These are phyloP conservation scores for Gouania willdenowi DNA, from an alignment of 2,797 vertebrate genomes.

Conservation along the genomic window DNA sequence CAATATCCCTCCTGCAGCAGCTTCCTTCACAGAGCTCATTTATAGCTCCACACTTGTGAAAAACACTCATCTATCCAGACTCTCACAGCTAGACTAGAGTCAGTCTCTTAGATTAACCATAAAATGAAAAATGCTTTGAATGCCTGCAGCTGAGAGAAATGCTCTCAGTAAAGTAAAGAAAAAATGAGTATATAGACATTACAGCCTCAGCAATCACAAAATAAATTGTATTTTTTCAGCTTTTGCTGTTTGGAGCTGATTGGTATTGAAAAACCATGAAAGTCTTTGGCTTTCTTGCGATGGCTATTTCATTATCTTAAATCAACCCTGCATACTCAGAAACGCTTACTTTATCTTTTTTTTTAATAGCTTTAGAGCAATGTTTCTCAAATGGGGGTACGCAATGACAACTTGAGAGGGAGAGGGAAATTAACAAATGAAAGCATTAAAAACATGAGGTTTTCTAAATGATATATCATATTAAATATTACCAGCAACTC, in stretches of 20 bases:
- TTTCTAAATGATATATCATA: too few species aligned
- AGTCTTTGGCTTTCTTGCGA: fast-evolving
- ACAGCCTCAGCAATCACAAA: not conserved
- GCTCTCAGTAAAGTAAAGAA: not conserved
- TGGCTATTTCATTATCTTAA: slow-evolving; percentile 2
- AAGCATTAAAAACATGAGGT: too few species aligned
- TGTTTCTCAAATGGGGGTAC: too few species aligned
- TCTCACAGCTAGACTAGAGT: not conserved
- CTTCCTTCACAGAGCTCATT: too few species aligned
- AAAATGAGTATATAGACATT: not conserved
- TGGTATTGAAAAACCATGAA: not conserved
- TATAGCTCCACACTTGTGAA: not conserved
- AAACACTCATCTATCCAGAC: not conserved
- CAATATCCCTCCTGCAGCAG: too few species aligned
- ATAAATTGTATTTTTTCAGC: not conserved
- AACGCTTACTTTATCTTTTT: not conserved
- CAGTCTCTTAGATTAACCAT: not conserved
- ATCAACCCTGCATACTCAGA: not conserved
- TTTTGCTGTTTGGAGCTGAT: not conserved
- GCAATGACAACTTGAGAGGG: too few species aligned
- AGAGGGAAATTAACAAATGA: too few species aligned
- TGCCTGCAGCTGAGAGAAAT: not conserved
- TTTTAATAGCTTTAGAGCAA: slow-evolving; percentile 1
- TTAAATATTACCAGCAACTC: too few species aligned
- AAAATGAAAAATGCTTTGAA: not conserved